A percentile compares a stretch with the other conserved stretches of the same genome.
Evolutionary conservation across 2,888 invertebrate genomes (phyloP).

Genomic region (Phoronis australis): DNA sequence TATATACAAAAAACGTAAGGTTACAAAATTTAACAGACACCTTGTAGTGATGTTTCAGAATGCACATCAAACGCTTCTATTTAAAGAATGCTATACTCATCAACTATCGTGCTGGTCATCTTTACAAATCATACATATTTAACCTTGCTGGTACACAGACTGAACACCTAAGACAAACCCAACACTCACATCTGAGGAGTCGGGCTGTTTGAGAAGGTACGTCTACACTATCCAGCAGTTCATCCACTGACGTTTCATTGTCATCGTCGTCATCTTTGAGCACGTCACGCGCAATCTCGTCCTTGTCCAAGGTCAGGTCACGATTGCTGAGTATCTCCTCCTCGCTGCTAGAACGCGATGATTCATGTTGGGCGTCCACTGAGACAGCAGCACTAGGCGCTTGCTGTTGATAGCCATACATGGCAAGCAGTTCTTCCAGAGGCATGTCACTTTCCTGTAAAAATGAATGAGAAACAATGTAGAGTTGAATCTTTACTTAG

Average conservation of each 20-base stretch:
- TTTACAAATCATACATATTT: too few relatives aligned
- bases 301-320: slow-evolving; percentile 53
- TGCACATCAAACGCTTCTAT: too few relatives aligned
- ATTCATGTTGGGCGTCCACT: slow-evolving; percentile 18
- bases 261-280: slow-evolving; percentile 43
- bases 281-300: slow-evolving; percentile 49
- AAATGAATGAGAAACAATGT: too few relatives aligned
- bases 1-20: too few relatives aligned
- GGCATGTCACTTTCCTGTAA: slow-evolving; percentile 89
- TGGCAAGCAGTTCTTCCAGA: slow-evolving; percentile 81
- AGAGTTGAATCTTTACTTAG: too few relatives aligned
- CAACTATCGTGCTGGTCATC: too few relatives aligned
- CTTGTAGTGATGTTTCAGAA: too few relatives aligned
- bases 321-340: slow-evolving; percentile 54
- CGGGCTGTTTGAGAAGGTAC: slow-evolving; percentile 55
- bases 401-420: slow-evolving; percentile 59
- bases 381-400: background rate
- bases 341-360: slow-evolving; percentile 49
- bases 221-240: slow-evolving; percentile 42
- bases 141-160: too few relatives aligned
- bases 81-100: too few relatives aligned
- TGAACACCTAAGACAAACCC: too few relatives aligned
- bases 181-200: slow-evolving; percentile 60
- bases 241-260: slow-evolving; percentile 46
- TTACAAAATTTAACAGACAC: too few relatives aligned